Conservation (phyloP, 2,888 invertebrate genomes). For the Lacanobia oleracea region DNA sequence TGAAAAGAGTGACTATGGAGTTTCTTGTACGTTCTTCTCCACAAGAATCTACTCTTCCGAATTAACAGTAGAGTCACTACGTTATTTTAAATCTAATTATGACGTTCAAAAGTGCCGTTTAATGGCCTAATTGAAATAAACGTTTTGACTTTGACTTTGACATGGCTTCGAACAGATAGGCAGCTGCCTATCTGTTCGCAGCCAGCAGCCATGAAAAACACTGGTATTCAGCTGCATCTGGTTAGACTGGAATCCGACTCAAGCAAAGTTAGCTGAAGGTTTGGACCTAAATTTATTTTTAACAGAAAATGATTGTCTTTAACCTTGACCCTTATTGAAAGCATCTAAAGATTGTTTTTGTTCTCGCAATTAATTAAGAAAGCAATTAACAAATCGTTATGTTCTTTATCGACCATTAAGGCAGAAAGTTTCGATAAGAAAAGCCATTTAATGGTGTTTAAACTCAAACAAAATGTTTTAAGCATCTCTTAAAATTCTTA, state of each 20-base stretch:
- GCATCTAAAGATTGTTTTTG: slow-evolving; percentile 30
- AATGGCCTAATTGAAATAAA: too few relatives aligned
- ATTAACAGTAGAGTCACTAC: too few relatives aligned
- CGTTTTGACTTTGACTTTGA: too few relatives aligned
- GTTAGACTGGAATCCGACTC: background rate
- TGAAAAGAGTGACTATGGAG: too few relatives aligned
- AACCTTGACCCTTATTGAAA: slow-evolving; percentile 8
- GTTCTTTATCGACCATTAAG: slow-evolving; percentile 58
- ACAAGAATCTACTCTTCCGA: too few relatives aligned
- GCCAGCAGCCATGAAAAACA: background rate
- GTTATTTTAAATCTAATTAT: too few relatives aligned
- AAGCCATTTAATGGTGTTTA: slow-evolving; percentile 37
- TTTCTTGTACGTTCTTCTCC: too few relatives aligned
- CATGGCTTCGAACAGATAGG: too few relatives aligned
- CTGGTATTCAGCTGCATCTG: background rate
- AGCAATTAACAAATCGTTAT: slow-evolving; percentile 59
- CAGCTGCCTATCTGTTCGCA: too few relatives aligned
- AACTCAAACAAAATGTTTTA: slow-evolving; percentile 44
- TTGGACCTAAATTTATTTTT: background rate
- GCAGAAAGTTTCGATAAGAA: slow-evolving; percentile 42
- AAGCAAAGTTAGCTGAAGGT: too few relatives aligned
- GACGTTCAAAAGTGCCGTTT: too few relatives aligned
- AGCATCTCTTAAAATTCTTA: slow-evolving; percentile 24
- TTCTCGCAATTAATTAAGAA: slow-evolving; percentile 56
- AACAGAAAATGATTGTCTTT: background rate